These are phyloP conservation scores for Marcusenius ussheri DNA, from an alignment of 2,113 vertebrate species.

Conservation along the genomic window DNA sequence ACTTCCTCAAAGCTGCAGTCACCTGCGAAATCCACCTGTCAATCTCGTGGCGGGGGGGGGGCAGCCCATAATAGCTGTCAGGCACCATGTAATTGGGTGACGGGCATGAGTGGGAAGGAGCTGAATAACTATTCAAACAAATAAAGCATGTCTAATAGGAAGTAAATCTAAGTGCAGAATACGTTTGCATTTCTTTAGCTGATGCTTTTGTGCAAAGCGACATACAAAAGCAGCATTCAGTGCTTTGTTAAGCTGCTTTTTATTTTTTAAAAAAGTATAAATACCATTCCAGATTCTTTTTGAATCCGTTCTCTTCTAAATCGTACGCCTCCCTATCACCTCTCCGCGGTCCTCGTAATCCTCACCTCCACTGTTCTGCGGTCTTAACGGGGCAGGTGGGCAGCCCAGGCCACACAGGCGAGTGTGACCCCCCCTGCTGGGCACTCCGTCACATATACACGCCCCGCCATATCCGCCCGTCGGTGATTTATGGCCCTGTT, in stretches of 20 bases:
- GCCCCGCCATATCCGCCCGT: background rate
- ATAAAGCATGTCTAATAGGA: background rate
- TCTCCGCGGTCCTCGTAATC: background rate
- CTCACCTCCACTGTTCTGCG: background rate
- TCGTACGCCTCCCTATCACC: background rate
- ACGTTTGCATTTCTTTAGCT: background rate
- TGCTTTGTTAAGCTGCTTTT: background rate
- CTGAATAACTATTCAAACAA: background rate
- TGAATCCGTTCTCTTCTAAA: background rate
- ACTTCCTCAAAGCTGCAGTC: background rate
- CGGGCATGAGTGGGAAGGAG: background rate
- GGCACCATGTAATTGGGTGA: background rate
- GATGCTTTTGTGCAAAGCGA: background rate
- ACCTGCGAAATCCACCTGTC: background rate
- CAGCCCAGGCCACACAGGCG: background rate
- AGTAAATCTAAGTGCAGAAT: background rate
- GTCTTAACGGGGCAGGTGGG: background rate
- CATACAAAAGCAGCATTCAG: background rate
- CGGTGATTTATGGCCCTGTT: background rate
- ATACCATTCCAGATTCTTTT: background rate
- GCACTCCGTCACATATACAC: background rate
- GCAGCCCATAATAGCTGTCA: background rate
- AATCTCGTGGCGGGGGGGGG: background rate
- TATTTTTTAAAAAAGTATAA: background rate
- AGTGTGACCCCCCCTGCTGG: background rate